Base-by-base conservation (phyloP, 2,113 vertebrate genomes). In the Dromaius novaehollandiae region DNA sequence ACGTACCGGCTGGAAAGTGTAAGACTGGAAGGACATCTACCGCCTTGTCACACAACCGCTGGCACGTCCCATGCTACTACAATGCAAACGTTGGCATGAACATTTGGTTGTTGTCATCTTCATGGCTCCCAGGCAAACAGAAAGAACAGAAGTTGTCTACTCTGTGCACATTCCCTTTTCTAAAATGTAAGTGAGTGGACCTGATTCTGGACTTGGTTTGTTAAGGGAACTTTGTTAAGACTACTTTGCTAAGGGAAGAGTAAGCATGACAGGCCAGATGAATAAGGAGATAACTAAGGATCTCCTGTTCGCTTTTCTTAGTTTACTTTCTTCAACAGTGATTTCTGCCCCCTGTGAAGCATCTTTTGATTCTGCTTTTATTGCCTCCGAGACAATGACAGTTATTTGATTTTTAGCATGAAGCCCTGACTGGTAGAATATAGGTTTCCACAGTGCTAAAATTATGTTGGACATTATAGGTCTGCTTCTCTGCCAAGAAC, bases 1-100 rank as follows among this genome's bases (percentile, higher is more conserved):
- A 18, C 19, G 56, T 30, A 34, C 56, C 30, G 19, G 56, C 56
- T 34, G 56, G 56, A 60, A 60, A 32, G 56, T 34, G 32, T 4
- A 34, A 19, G 56, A 11, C 56, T 30, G 13, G 16, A 32, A 19
- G 53, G 25, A 66, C 18, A 13, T 17, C 14, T 36, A 1, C 26
- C 15, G 66, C 25, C 2, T 3, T 19, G 7, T 6, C 4, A 1
- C 2, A 1, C 3, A 32, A 3, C 30, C 26, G 1, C 46, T 50
- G 56, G 20, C 24, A 34, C 14, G 9, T 60, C 56, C 56, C 32
- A 18, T 34, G 56, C 56, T 60, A 11, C 56, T 34, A 2, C 1
- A 8, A 15, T 3, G 11, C 24, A 40, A 11, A 24, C 26, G 4
- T 14, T 34, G 53, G 5, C 11, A 1, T 2, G 6, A 3, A 0